These are phyloP conservation scores for Congeria kusceri DNA, from an alignment of 2,888 invertebrate species.

Conservation along the genomic window DNA sequence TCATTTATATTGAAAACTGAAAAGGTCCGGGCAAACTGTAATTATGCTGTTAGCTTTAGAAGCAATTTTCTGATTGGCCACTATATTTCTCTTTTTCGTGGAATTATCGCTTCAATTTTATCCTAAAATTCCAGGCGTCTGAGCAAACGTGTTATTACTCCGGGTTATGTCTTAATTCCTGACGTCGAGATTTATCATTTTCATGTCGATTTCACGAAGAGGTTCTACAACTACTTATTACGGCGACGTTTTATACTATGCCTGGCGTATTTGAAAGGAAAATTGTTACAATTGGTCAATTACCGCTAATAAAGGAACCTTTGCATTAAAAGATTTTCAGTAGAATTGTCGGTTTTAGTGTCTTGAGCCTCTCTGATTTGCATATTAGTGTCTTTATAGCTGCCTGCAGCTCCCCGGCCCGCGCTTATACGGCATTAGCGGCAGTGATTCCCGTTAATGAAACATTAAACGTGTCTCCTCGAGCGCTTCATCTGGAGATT, in stretches of 20 bases:
- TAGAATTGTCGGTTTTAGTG: constrained; percentile 52
- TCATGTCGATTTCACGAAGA: constrained; percentile 63
- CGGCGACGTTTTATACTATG: constrained; percentile 43
- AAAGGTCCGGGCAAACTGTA: constrained; percentile 49
- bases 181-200: constrained; percentile 69
- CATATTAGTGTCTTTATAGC: constrained; percentile 19
- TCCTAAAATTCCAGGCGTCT: constrained; percentile 52
- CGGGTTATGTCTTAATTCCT: constrained; percentile 58
- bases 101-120: constrained; percentile 51
- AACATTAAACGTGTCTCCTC: too few species aligned
- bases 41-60: constrained; percentile 54
- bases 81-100: constrained; percentile 40
- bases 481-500: too few species aligned
- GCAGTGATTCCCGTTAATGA: too few species aligned
- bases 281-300: constrained; percentile 60
- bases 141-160: constrained; percentile 43
- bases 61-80: constrained; percentile 47
- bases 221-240: constrained; percentile 47
- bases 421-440: too few species aligned
- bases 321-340: constrained; percentile 60
- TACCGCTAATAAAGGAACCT: constrained; percentile 57
- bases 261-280: constrained; percentile 61
- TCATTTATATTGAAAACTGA: constrained; percentile 51
- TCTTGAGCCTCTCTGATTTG: constrained; percentile 41
- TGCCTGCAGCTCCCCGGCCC: too few species aligned